Evolutionary conservation across 37 sponge, comb jelly and placozoan genomes (phyloP), one percentile per base, ranked within the genome.

Genomic region (Corticium candelabrum): DNA sequence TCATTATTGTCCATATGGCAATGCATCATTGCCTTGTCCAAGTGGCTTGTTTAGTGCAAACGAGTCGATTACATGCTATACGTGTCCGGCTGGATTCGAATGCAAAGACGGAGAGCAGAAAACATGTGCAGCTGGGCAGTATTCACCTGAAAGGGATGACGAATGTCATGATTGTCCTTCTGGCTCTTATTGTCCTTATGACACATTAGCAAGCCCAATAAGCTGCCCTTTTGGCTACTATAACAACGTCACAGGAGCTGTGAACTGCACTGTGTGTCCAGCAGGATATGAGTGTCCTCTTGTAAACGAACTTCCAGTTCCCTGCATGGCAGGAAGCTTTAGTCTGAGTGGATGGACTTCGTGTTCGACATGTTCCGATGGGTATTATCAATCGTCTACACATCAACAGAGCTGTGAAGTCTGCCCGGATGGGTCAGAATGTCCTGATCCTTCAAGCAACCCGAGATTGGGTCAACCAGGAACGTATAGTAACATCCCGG

Each of bases 21-120:
- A 50, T 50, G 62, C 62, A 27, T 50, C 62, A 50, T 21, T 11
- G 11, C 21, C 21, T 11, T 50, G 62, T 50, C 62, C 62, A 27
- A 21, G 21, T 50, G 62, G 62, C 11, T 27, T 21, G 62, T 50
- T 27, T 50, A 50, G 62, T 21, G 11, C 62, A 21, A 21, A 11
- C 35, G 33, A 5, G 29, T 70, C 73, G 29, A 29, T 32, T 35
- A 70, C 4, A 7, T 70, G 73, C 36, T 30, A 7, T 29, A 32
- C 33, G 5, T 70, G 73, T 70, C 73, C 73, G 29, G 73, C 73
- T 32, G 73, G 73, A 70, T 70, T 15, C 5, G 33, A 7, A 70
- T 70, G 73, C 21, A 70, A 4, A 29, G 36, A 70, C 73, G 29
- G 31, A 70, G 36, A 7, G 73, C 35, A 4, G 73, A 70, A 7